A percentile compares a stretch with the other conserved stretches of the same genome.
These are phyloP conservation scores for Crossocerus cetratus DNA, from an alignment of 2,888 invertebrate genomes.

Conservation along the genomic window DNA sequence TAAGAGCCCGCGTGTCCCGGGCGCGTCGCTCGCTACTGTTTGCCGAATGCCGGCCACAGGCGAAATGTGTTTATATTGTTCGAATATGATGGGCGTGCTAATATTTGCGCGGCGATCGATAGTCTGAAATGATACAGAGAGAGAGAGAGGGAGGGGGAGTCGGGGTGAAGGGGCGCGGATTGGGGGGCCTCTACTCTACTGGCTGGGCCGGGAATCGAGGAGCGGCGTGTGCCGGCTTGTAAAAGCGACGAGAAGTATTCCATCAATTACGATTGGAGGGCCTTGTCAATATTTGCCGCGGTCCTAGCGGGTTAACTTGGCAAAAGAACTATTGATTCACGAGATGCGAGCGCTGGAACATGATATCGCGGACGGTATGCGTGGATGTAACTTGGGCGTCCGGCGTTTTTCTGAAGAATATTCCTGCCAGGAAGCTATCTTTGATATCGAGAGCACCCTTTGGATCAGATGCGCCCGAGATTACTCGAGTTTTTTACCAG, in stretches of 20 bases:
- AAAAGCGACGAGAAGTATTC: slow-evolving; percentile 42
- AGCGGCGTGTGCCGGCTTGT: slow-evolving; percentile 25
- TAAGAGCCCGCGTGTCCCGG: slow-evolving; percentile 10
- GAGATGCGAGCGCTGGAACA: slow-evolving; percentile 8
- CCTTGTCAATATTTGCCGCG: slow-evolving; percentile 50
- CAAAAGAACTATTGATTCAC: slow-evolving; percentile 47
- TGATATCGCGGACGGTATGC: background rate
- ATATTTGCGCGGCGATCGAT: slow-evolving; percentile 46
- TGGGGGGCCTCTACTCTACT: too few relatives aligned
- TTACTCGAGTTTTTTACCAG: too few relatives aligned
- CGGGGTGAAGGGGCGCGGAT: too few relatives aligned
- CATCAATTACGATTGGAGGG: slow-evolving; percentile 55
- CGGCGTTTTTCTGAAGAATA: too few relatives aligned
- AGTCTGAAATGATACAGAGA: slow-evolving; percentile 46
- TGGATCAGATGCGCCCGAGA: too few relatives aligned
- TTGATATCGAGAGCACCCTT: too few relatives aligned
- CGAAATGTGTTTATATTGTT: slow-evolving; percentile 23
- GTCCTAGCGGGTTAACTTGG: slow-evolving; percentile 46
- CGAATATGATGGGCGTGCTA: slow-evolving; percentile 36
- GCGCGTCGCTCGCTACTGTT: slow-evolving; percentile 3
- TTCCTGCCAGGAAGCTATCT: too few relatives aligned
- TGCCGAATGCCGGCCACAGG: slow-evolving; percentile 17
- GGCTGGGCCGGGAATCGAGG: too few relatives aligned
- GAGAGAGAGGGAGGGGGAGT: slow-evolving; percentile 21
- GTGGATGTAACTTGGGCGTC: background rate